A percentile compares a stretch with the other conserved stretches of the same genome.
These are phyloP conservation scores for Eulemur rufifrons DNA, from an alignment of 2,113 vertebrate species.

Conservation along the genomic window DNA sequence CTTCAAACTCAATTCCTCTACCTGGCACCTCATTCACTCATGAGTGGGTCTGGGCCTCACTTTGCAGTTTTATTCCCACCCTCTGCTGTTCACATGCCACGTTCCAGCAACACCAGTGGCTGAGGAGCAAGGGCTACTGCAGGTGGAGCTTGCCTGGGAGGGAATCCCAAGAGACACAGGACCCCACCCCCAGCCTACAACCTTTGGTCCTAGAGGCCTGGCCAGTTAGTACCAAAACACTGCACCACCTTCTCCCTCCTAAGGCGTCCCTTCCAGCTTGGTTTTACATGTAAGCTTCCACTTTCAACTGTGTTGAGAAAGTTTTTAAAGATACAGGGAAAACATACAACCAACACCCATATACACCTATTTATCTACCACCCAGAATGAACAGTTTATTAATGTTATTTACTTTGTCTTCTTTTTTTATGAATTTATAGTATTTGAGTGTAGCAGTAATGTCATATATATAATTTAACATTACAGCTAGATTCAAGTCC, in stretches of 20 bases:
- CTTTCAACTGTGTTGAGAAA: background rate
- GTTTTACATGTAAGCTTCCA: background rate
- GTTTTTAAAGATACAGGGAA: background rate
- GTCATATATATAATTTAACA: background rate
- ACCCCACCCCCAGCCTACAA: background rate
- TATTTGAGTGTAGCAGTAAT: background rate
- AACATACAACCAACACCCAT: background rate
- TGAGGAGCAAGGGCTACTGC: background rate
- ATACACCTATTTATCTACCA: background rate
- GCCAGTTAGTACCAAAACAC: background rate
- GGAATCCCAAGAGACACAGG: background rate
- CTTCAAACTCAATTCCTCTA: background rate
- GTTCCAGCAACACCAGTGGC: background rate
- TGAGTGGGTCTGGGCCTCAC: rapidly evolving
- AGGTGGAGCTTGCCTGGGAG: background rate
- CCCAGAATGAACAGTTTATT: background rate
- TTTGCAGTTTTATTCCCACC: rapidly evolving
- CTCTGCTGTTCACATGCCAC: background rate
- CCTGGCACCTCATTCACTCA: background rate
- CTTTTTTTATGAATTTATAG: background rate
- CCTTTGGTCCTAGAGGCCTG: background rate
- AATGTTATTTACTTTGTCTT: background rate
- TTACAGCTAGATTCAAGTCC: background rate
- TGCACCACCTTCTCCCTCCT: background rate
- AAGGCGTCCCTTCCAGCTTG: background rate